Evolutionary conservation across 2,797 vertebrate species (phyloP).

Genomic region (Hylomyscus alleni): DNA sequence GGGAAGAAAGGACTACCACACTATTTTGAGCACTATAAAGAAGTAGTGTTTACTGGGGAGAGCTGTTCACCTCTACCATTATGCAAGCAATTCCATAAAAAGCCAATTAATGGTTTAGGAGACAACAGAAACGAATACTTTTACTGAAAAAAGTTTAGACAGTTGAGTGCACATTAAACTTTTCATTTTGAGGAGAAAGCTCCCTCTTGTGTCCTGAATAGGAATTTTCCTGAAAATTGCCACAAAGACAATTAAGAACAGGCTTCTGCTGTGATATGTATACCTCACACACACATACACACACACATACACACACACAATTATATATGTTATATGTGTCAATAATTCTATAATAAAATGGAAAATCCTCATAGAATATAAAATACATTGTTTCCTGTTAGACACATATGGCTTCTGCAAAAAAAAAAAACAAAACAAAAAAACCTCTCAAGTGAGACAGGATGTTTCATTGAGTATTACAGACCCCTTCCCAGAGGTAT

Average conservation of each 20-base stretch:
- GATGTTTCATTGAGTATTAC: background rate
- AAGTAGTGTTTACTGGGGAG: background rate
- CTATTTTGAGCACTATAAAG: background rate
- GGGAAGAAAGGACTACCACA: background rate
- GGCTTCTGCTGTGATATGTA: background rate
- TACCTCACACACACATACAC: background rate
- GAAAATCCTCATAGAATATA: background rate
- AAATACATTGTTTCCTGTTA: background rate
- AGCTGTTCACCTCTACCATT: background rate
- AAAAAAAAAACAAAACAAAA: conserved; percentile 39
- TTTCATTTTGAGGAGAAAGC: conserved; percentile 80
- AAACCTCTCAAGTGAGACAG: background rate
- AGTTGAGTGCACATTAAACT: background rate
- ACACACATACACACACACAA: no score
- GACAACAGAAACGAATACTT: conserved; percentile 27
- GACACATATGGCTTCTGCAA: background rate
- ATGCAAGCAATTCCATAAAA: background rate
- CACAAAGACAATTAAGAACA: conserved; percentile 48
- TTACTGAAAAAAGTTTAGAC: conserved; percentile 54
- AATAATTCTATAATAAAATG: conserved; percentile 13
- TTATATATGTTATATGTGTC: background rate
- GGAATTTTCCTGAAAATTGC: conserved; percentile 55
- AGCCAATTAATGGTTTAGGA: conserved; percentile 42
- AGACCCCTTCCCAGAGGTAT: background rate
- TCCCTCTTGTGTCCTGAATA: conserved; percentile 81